These are phyloP conservation scores for Resseliella maxima DNA, from an alignment of 2,888 invertebrate genomes.

Conservation along the genomic window DNA sequence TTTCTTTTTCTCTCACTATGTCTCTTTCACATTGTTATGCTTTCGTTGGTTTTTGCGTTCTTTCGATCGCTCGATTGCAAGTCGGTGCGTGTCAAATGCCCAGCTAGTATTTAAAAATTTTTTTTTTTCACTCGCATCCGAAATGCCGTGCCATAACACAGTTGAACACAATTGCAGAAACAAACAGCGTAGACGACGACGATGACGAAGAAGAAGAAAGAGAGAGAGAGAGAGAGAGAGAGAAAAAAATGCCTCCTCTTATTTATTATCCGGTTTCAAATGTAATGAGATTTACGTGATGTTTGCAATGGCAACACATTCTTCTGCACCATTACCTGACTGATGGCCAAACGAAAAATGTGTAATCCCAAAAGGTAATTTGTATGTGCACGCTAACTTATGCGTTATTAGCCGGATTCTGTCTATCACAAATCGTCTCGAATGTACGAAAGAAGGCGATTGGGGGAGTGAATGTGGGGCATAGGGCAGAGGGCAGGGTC, in stretches of 20 bases:
- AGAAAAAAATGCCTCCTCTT: neutral
- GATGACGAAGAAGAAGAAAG: too few species aligned
- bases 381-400: neutral
- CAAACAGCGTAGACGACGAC: too few species aligned
- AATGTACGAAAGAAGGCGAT: neutral
- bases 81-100: slow-evolving; percentile 37
- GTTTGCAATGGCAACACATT: slow-evolving; percentile 39
- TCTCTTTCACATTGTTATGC: neutral
- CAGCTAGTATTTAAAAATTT: neutral
- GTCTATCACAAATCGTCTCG: neutral
- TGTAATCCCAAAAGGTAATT: slow-evolving; percentile 43
- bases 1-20: neutral
- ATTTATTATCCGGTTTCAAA: slow-evolving; percentile 49
- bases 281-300: slow-evolving; percentile 54
- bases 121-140: neutral
- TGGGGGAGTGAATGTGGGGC: too few species aligned
- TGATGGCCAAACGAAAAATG: neutral
- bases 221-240: neutral
- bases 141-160: neutral
- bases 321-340: slow-evolving; percentile 43
- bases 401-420: slow-evolving; percentile 37
- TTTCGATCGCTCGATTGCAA: slow-evolving; percentile 3
- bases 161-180: too few species aligned
- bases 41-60: neutral
- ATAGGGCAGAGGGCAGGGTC: too few species aligned